Conservation (phyloP, 1,140 invertebrate genomes). For the Oppia nitens region DNA sequence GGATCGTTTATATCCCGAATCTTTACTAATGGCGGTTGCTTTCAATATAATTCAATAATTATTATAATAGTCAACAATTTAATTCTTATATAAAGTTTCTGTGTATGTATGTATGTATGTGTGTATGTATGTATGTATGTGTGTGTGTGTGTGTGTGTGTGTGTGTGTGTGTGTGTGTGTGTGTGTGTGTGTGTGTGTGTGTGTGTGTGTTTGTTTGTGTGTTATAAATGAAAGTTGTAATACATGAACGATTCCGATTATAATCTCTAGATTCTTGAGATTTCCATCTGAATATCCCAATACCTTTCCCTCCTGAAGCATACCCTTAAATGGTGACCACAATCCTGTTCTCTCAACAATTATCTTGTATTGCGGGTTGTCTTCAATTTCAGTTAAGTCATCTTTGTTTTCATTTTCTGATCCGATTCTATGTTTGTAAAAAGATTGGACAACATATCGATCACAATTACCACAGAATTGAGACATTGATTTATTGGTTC, state of each 20-base stretch:
- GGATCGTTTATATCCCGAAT: no score
- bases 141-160: no score
- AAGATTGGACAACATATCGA: constrained; percentile 8
- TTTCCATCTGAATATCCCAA: constrained; percentile 13
- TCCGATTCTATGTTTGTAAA: neutral
- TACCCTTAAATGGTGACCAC: constrained; percentile 20
- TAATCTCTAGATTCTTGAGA: constrained; percentile 18
- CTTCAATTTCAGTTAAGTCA: neutral
- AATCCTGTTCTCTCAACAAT: constrained; percentile 7
- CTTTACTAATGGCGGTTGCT: constrained; percentile 19
- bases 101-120: no score
- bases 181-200: no score
- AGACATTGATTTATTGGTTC: neutral
- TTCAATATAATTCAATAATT: no score
- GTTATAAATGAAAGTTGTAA: no score
- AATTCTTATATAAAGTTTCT: no score
- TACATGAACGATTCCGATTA: constrained; percentile 21
- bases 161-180: no score
- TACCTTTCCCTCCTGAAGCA: constrained; percentile 10
- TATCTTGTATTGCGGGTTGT: constrained; percentile 2
- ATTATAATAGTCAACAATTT: no score
- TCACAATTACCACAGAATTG: constrained; percentile 14
- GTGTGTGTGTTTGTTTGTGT: no score
- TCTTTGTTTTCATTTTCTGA: constrained; percentile 2
- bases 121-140: no score